Percentiles rank a stretch among this genome's conserved stretches.
These are phyloP conservation scores for Conops quadrifasciatus DNA, from an alignment of 2,888 invertebrate species.

Conservation along the genomic window DNA sequence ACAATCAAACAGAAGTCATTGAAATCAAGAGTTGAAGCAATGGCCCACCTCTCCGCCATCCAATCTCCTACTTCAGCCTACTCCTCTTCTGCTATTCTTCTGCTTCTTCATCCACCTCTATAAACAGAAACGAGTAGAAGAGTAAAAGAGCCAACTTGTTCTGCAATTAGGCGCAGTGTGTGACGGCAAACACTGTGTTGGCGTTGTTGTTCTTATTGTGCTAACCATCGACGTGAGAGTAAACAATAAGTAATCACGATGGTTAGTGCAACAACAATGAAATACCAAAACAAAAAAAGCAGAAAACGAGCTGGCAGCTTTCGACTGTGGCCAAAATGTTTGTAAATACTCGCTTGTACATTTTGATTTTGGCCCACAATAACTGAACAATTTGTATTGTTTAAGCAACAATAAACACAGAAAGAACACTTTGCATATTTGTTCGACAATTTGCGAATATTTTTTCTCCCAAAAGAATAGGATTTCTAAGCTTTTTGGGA, in stretches of 20 bases:
- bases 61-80: no score
- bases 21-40: no score
- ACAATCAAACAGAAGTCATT: no score
- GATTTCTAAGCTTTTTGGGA: no score
- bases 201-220: background rate
- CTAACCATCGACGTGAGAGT: background rate
- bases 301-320: background rate
- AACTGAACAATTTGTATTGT: background rate
- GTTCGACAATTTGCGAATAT: background rate
- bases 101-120: no score
- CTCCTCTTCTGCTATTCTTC: no score
- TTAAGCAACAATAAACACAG: background rate
- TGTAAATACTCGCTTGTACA: background rate
- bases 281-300: background rate
- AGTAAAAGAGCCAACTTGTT: background rate
- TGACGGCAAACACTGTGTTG: background rate
- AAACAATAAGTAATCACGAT: slow-evolving; percentile 22
- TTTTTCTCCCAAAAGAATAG: no score
- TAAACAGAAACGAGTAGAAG: background rate
- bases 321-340: no score
- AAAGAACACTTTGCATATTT: background rate
- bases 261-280: background rate
- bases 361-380: background rate
- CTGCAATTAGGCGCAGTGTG: background rate
- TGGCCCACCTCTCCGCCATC: no score